Evolutionary conservation across 2,797 vertebrate species (phyloP), one percentile per base, ranked within the genome.

Genomic region (Acanthornis magna): DNA sequence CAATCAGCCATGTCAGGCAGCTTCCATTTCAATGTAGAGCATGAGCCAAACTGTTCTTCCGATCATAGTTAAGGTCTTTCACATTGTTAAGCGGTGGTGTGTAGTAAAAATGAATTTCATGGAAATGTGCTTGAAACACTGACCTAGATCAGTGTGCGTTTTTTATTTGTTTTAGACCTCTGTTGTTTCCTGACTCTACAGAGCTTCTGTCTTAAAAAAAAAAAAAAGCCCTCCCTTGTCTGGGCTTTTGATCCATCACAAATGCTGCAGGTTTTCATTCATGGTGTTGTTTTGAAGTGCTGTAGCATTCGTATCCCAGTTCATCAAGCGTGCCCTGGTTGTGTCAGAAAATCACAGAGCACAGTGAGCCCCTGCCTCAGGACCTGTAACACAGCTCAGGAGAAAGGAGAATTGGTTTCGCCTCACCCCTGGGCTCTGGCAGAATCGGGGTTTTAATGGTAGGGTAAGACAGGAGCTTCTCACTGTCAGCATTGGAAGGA

Each of bases 1-100:
- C 4, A 0, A 0, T 48, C 29, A 48, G 47, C 61, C 16, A 3
- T 10, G 5, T 27, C 48, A 27, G 51, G 29, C 57, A 47, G 62
- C 53, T 84, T 27, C 71, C 19, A 22, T 50, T 82, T 45, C 38
- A 54, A 20, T 21, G 11, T 8, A 65, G 54, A 81, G 21, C 15
- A 19, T 21, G 43, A 86, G 25, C 30, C 60, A 66, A 72, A 62
- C 62, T 36, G 38, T 45, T 84, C 42, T 84, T 75, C 72, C 48
- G 48, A 0, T 34, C 57, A 3, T 58, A 12, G 48, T 86, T 85
- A 60, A 79, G 60, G 13, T 45, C 13, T 42, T 92, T 82, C 27
- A 9, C 53, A 15, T 58, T 71, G 43, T 83, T 55, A 77, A 38
- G 45, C 54, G 27, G 40, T 60, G 32, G 16, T n/a, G 15, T 65